These are phyloP conservation scores for Colius striatus DNA, from an alignment of 2,113 vertebrate genomes.

Conservation along the genomic window DNA sequence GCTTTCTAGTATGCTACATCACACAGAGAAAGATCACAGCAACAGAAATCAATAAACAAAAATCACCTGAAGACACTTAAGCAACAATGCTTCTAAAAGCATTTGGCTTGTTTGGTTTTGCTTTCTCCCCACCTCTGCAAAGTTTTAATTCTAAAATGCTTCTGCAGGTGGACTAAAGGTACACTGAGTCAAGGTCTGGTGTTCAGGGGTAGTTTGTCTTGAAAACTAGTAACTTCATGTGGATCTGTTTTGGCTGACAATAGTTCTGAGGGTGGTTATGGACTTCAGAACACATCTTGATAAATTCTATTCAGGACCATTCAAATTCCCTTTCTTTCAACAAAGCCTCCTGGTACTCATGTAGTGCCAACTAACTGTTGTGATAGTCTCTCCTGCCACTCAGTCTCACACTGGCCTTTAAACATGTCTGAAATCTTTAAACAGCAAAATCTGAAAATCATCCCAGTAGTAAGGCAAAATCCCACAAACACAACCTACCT, in stretches of 20 bases:
- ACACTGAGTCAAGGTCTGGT: background rate
- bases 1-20: background rate
- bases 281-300: background rate
- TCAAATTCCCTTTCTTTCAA: constrained; percentile 2
- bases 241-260: background rate
- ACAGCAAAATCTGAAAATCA: background rate
- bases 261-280: background rate
- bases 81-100: background rate
- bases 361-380: background rate
- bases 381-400: background rate
- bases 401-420: background rate
- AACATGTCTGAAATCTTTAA: background rate
- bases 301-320: background rate
- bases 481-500: background rate
- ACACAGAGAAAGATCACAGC: background rate
- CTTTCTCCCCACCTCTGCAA: background rate
- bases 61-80: background rate
- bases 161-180: background rate
- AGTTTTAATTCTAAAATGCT: background rate
- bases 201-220: background rate
- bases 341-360: background rate
- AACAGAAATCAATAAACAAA: background rate
- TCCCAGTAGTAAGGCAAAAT: background rate
- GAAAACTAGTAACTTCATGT: background rate
- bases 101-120: background rate